A percentile compares a stretch with the other conserved stretches of the same genome.
These are phyloP conservation scores for Aegotheles bennettii DNA, from an alignment of 2,113 vertebrate species.

Conservation along the genomic window DNA sequence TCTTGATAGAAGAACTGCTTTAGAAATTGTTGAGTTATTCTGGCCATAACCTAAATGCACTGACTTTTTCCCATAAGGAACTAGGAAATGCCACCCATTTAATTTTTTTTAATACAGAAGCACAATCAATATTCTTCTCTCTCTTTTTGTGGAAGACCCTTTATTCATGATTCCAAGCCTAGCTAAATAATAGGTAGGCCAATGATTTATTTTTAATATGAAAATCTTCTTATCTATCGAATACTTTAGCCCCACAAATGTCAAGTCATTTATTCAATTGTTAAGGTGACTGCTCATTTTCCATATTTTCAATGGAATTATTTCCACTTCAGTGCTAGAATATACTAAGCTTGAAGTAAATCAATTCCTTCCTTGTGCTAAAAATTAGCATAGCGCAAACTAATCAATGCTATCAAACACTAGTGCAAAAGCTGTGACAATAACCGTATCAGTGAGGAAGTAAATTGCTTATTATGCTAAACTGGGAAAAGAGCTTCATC, in stretches of 20 bases:
- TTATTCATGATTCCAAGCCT: slow-evolving; percentile 64
- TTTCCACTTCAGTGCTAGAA: slow-evolving; percentile 80
- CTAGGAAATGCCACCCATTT: slow-evolving; percentile 34
- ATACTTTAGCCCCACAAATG: slow-evolving; percentile 77
- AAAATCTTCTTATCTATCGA: slow-evolving; percentile 77
- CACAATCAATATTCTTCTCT: slow-evolving; percentile 45
- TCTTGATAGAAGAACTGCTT: not conserved
- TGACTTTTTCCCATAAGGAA: slow-evolving; percentile 16
- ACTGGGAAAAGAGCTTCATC: slow-evolving; percentile 47
- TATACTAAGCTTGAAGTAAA: slow-evolving; percentile 78
- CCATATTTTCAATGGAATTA: slow-evolving; percentile 76
- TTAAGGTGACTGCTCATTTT: slow-evolving; percentile 74
- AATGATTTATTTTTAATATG: slow-evolving; percentile 79
- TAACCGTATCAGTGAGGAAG: slow-evolving; percentile 59
- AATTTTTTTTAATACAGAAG: slow-evolving; percentile 18
- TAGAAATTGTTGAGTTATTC: slow-evolving; percentile 39
- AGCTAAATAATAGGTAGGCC: slow-evolving; percentile 70
- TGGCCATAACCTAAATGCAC: slow-evolving; percentile 4
- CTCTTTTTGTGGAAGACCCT: not conserved
- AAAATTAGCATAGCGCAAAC: slow-evolving; percentile 69
- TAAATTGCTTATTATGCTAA: slow-evolving; percentile 69
- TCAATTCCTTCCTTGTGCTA: slow-evolving; percentile 70
- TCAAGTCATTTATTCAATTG: slow-evolving; percentile 82
- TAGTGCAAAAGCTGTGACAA: slow-evolving; percentile 66
- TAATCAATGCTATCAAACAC: slow-evolving; percentile 69